Evolutionary conservation across 2,888 invertebrate genomes (phyloP).

Genomic region (Sinhomidia bicolor): DNA sequence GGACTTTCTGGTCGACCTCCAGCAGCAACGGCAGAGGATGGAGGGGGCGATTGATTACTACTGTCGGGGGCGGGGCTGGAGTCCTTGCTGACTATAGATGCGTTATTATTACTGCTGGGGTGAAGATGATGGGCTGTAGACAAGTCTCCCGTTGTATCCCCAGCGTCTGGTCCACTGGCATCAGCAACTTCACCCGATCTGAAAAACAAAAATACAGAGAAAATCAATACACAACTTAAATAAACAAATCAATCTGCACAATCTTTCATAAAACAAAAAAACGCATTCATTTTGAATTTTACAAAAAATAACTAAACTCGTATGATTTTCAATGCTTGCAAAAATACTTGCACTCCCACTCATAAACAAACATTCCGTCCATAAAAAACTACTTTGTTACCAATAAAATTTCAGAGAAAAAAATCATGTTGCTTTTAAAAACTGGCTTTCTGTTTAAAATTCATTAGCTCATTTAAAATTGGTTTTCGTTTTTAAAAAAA

Average conservation of each 20-base stretch:
- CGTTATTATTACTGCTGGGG: slow-evolving; percentile 13
- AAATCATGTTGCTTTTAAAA: neutral
- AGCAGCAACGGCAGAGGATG: neutral
- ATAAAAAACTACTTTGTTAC: neutral
- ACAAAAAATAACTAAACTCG: no score
- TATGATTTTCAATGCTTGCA: neutral
- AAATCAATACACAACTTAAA: neutral
- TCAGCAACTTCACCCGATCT: slow-evolving; percentile 73
- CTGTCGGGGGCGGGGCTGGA: slow-evolving; percentile 76
- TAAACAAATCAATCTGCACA: neutral
- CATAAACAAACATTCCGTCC: slow-evolving; percentile 46
- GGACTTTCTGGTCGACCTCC: slow-evolving; percentile 65
- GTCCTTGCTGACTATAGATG: slow-evolving; percentile 71
- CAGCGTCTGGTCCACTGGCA: slow-evolving; percentile 60
- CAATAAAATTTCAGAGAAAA: neutral
- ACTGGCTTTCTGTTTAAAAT: neutral
- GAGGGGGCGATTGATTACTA: slow-evolving; percentile 31
- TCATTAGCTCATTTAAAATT: neutral
- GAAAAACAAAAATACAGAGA: slow-evolving; percentile 33
- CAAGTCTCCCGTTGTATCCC: slow-evolving; percentile 54
- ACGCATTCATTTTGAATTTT: slow-evolving; percentile 6
- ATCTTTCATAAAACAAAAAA: neutral
- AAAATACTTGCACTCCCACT: slow-evolving; percentile 45
- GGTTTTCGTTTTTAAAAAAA: neutral
- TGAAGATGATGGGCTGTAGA: neutral